Conservation (phyloP, 2,797 vertebrate genomes). For the Pseudopleuronectes americanus region DNA sequence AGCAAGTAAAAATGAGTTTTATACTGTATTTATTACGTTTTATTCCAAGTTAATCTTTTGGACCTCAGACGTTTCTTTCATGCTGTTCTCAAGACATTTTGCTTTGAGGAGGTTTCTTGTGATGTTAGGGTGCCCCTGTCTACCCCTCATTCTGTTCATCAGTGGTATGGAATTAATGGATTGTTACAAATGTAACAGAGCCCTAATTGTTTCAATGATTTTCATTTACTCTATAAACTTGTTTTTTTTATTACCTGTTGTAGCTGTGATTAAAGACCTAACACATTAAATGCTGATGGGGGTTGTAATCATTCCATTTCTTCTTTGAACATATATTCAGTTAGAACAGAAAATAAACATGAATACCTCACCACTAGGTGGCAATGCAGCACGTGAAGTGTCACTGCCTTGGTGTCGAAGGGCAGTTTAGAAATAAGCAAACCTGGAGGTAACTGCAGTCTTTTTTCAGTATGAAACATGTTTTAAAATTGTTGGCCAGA, state of each 20-base stretch:
- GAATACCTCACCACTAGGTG: constrained; percentile 40
- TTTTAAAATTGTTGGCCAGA: no score
- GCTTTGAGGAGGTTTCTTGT: constrained; percentile 20
- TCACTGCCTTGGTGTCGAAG: not conserved
- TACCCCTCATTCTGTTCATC: constrained; percentile 8
- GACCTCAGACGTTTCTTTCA: constrained; percentile 6
- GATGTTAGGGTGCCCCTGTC: not conserved
- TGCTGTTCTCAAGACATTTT: constrained; percentile 32
- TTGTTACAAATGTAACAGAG: constrained; percentile 23
- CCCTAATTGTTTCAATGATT: constrained; percentile 36
- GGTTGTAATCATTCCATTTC: not conserved
- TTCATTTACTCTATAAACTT: constrained; percentile 10
- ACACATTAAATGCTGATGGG: constrained; percentile 22
- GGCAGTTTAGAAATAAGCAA: not conserved
- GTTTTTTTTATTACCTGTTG: constrained; percentile 29
- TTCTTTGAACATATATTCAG: not conserved
- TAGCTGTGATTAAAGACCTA: constrained; percentile 57
- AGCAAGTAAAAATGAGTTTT: constrained; percentile 55
- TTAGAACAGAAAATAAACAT: not conserved
- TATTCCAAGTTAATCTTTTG: constrained; percentile 47
- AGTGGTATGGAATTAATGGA: constrained; percentile 6
- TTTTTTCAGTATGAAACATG: no score
- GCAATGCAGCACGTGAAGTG: constrained; percentile 24
- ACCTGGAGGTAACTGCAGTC: no score
- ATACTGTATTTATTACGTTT: constrained; percentile 72